A percentile compares a stretch with the other conserved stretches of the same genome.
Conservation (phyloP, 2,888 invertebrate species). For the Yponomeuta sedellus region DNA sequence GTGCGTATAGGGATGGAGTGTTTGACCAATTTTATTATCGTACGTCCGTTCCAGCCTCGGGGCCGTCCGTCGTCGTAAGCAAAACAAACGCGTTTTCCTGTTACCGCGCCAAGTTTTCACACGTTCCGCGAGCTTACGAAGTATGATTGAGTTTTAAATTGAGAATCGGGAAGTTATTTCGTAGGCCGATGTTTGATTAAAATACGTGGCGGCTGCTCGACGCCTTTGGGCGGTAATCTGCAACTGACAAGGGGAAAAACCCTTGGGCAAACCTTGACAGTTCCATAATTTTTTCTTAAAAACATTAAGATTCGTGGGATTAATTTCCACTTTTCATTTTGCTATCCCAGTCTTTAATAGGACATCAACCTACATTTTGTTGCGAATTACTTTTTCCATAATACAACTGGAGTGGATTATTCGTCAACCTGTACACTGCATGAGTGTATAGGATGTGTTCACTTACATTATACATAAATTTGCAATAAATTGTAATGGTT, state of each 20-base stretch:
- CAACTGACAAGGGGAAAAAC: neutral
- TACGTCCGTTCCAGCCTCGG: neutral
- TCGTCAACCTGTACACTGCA: too few species aligned
- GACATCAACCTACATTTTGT: too few species aligned
- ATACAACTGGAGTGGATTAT: too few species aligned
- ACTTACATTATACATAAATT: too few species aligned
- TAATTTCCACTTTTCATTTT: too few species aligned
- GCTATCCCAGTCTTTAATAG: too few species aligned
- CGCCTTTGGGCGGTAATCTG: neutral
- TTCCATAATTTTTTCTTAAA: too few species aligned
- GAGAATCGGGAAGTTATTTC: neutral
- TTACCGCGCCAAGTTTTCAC: neutral
- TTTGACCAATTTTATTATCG: conserved; percentile 1
- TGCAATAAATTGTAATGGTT: too few species aligned
- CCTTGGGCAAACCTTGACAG: too few species aligned
- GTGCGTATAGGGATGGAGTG: neutral
- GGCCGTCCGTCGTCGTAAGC: neutral
- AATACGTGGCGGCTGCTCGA: neutral
- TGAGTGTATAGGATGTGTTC: too few species aligned
- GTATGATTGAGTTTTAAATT: conserved; percentile 3
- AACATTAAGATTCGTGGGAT: too few species aligned
- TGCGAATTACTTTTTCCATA: too few species aligned
- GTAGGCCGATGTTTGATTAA: neutral
- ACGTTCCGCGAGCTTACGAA: neutral
- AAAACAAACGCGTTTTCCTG: conserved; percentile 1